Evolutionary conservation across 2,888 invertebrate species (phyloP).

Genomic region (Agonopterix alstromeriana): DNA sequence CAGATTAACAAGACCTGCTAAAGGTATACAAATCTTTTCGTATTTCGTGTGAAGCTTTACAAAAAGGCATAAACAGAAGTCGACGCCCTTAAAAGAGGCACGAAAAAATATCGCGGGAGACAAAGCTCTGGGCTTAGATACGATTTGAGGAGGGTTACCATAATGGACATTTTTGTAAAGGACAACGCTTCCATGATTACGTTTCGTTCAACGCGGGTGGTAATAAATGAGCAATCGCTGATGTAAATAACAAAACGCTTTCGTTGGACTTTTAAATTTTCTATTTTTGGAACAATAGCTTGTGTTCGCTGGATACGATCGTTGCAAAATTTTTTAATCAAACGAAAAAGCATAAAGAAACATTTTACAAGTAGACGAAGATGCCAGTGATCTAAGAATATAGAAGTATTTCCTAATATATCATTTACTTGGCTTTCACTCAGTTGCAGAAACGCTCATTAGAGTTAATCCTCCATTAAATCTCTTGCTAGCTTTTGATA

Average conservation of each 20-base stretch:
- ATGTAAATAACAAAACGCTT: slow-evolving; percentile 18
- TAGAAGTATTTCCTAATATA: too few relatives aligned
- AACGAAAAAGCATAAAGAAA: too few relatives aligned
- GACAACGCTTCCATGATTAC: slow-evolving; percentile 39
- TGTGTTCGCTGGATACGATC: neutral
- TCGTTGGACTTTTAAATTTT: slow-evolving; percentile 13
- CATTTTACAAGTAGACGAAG: too few relatives aligned
- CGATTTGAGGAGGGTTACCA: slow-evolving; percentile 49
- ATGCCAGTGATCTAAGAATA: too few relatives aligned
- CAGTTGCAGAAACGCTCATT: too few relatives aligned
- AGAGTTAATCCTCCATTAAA: too few relatives aligned
- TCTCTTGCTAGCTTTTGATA: too few relatives aligned
- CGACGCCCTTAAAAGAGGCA: slow-evolving; percentile 14
- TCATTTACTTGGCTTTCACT: too few relatives aligned
- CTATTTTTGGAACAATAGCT: neutral
- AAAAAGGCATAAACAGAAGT: slow-evolving; percentile 18
- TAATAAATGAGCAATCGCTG: slow-evolving; percentile 26
- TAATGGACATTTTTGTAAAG: slow-evolving; percentile 53
- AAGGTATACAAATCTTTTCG: slow-evolving; percentile 5
- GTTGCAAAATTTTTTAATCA: too few relatives aligned
- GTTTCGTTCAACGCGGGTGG: slow-evolving; percentile 23
- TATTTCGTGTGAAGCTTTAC: slow-evolving; percentile 14
- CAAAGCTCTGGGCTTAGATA: slow-evolving; percentile 38
- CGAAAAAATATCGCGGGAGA: slow-evolving; percentile 24
- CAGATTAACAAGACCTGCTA: neutral